These are phyloP conservation scores for Trissonchulus sp. DNA, from an alignment of 2,888 invertebrate species.

Conservation along the genomic window DNA sequence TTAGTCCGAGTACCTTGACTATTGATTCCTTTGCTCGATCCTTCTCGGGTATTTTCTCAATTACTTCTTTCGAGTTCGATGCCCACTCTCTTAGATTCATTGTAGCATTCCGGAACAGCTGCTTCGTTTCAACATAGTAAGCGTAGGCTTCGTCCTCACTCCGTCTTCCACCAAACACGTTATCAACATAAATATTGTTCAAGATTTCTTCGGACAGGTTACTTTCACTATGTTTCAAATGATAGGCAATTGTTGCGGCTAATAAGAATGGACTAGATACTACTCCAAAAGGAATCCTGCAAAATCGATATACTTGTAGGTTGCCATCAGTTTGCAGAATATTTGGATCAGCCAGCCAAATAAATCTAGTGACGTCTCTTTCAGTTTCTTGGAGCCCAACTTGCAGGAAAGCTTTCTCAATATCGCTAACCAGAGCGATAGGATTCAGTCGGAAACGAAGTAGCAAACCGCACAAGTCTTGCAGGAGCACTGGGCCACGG, in stretches of 20 bases:
- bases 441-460: too few species aligned
- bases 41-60: neutral
- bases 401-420: too few species aligned
- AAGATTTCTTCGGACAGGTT: neutral
- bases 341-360: too few species aligned
- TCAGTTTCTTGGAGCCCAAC: too few species aligned
- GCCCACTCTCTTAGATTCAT: conserved; percentile 24
- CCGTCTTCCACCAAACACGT: conserved; percentile 25
- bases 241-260: conserved; percentile 30
- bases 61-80: neutral
- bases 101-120: conserved; percentile 12
- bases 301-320: conserved; percentile 28
- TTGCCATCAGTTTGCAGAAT: conserved; percentile 33
- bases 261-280: too few species aligned
- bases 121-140: conserved; percentile 2
- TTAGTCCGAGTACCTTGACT: conserved; percentile 12
- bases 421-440: too few species aligned
- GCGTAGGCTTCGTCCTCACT: neutral
- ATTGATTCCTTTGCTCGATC: conserved; percentile 6
- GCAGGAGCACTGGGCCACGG: too few species aligned
- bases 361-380: too few species aligned
- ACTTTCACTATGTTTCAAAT: neutral
- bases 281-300: too few species aligned
- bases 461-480: too few species aligned
- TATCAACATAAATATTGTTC: conserved; percentile 37